Evolutionary conservation across 2,888 invertebrate species (phyloP).

Genomic region (Psylliodes chrysocephalus): DNA sequence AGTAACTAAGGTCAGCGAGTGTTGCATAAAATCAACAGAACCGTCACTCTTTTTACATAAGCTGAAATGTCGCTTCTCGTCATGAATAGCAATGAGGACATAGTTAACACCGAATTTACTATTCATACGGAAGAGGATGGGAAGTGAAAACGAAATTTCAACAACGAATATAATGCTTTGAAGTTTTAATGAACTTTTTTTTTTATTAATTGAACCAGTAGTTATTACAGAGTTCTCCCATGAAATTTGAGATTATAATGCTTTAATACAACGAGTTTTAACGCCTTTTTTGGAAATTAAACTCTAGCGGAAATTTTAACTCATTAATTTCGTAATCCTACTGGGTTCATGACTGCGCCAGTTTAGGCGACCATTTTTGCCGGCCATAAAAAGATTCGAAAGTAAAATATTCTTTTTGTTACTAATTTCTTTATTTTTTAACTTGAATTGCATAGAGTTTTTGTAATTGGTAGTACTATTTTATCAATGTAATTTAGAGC

Average conservation of each 20-base stretch:
- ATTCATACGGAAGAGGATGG: slow-evolving; percentile 29
- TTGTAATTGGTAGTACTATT: no score
- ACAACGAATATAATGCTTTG: slow-evolving; percentile 31
- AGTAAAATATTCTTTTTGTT: no score
- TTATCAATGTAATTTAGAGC: no score
- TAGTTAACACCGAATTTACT: slow-evolving; percentile 31
- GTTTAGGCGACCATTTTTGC: no score
- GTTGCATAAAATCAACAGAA: slow-evolving; percentile 5
- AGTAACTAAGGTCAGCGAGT: slow-evolving; percentile 1
- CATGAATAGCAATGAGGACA: slow-evolving; percentile 30
- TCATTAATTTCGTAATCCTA: no score
- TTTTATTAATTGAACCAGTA: slow-evolving; percentile 30
- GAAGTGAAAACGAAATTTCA: slow-evolving; percentile 30
- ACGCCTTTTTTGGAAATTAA: no score
- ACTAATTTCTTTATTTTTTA: no score
- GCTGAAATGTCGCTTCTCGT: slow-evolving; percentile 12
- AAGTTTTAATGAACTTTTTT: slow-evolving; percentile 33
- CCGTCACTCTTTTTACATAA: slow-evolving; percentile 20
- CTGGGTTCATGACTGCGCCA: no score
- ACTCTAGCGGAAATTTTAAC: no score
- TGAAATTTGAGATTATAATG: neutral
- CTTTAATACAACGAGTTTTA: neutral
- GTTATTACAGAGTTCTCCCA: slow-evolving; percentile 14
- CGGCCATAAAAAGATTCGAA: no score
- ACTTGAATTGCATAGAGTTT: no score